Conservation (phyloP, 1,140 invertebrate genomes). For the Leptopilina boulardi region DNA sequence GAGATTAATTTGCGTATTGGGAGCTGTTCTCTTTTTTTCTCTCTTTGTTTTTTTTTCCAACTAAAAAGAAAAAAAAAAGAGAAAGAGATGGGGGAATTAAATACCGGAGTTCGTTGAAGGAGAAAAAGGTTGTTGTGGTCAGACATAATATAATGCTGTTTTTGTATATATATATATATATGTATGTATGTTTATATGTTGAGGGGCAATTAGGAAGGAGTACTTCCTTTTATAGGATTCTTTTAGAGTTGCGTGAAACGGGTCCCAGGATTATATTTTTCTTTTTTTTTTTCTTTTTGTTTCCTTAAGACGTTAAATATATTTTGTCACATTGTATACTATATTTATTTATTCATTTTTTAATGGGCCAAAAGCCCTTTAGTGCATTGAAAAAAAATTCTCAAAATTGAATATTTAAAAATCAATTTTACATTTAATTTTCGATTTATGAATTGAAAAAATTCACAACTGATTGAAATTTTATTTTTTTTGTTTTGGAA, state of each 20-base stretch:
- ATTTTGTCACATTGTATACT: too few relatives aligned
- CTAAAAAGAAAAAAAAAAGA: not conserved
- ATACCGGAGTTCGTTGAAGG: not conserved
- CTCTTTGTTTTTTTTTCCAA: not conserved
- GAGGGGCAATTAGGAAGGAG: slow-evolving; percentile 3
- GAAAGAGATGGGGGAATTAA: not conserved
- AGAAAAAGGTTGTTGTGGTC: slow-evolving; percentile 29
- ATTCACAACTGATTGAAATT: too few relatives aligned
- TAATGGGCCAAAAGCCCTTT: too few relatives aligned
- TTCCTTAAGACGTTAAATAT: too few relatives aligned
- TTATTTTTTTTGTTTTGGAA: too few relatives aligned
- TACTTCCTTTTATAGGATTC: slow-evolving; percentile 11
- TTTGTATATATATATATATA: not conserved
- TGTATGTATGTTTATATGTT: not conserved
- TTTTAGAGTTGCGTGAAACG: not conserved
- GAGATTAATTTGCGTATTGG: slow-evolving; percentile 1
- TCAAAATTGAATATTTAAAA: too few relatives aligned
- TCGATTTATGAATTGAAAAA: too few relatives aligned
- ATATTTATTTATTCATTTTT: too few relatives aligned
- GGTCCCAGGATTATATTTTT: not conserved
- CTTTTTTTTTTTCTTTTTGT: not conserved
- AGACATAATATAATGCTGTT: slow-evolving; percentile 8
- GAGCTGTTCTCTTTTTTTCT: not conserved
- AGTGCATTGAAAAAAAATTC: too few relatives aligned
- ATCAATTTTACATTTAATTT: too few relatives aligned